These are phyloP conservation scores for Iselma pallidipennis DNA, from an alignment of 2,888 invertebrate genomes.

Conservation along the genomic window DNA sequence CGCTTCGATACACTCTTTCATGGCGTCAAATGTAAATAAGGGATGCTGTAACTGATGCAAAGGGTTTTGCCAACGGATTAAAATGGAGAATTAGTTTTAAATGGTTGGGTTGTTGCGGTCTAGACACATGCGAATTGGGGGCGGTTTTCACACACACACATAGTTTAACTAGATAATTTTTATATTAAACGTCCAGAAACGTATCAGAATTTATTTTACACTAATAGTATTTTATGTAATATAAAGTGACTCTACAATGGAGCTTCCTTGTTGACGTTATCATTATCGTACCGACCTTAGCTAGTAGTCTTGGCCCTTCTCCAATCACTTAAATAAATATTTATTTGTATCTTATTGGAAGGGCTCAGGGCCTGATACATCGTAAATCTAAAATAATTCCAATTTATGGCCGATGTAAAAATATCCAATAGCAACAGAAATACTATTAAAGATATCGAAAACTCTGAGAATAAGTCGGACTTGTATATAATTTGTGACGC, in stretches of 20 bases:
- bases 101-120: slow-evolving; percentile 25
- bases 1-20: slow-evolving; percentile 54
- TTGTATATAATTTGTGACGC: slow-evolving; percentile 41
- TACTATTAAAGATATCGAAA: slow-evolving; percentile 20
- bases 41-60: slow-evolving; percentile 45
- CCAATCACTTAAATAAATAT: slow-evolving; percentile 15
- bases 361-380: slow-evolving; percentile 15
- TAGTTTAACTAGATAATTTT: too few species aligned
- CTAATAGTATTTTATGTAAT: too few species aligned
- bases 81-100: slow-evolving; percentile 38
- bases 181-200: too few species aligned
- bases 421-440: slow-evolving; percentile 20
- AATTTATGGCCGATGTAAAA: slow-evolving; percentile 29
- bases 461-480: slow-evolving; percentile 31
- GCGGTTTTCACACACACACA: slow-evolving; percentile 23
- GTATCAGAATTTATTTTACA: too few species aligned
- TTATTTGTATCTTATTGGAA: slow-evolving; percentile 16
- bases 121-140: slow-evolving; percentile 22
- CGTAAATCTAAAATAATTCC: slow-evolving; percentile 34
- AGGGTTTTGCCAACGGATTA: slow-evolving; percentile 42
- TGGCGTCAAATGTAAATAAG: slow-evolving; percentile 52
- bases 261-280: too few species aligned
- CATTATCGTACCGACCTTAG: background rate
- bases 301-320: background rate
- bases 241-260: too few species aligned